Percentiles rank a stretch among this genome's conserved stretches.
phyloP scores from a whole-genome alignment of 1,140 invertebrate genomes.

The Sarcophaga peregrina region DNA sequence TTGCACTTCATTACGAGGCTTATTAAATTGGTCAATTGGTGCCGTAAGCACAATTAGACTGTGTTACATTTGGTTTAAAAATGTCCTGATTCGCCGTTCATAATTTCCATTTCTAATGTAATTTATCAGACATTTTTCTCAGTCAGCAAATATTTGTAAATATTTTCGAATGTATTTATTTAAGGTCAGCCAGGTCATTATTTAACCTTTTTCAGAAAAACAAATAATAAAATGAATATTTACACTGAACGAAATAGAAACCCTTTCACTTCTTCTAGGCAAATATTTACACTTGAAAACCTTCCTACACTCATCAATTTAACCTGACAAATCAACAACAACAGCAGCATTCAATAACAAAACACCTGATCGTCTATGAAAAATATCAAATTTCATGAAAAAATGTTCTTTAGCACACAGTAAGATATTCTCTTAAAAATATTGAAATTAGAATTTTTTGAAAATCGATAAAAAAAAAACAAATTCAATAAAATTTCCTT shows the following conservation, averaged over 20 bases:
- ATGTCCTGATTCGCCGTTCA: too few relatives aligned
- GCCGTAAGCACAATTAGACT: too few relatives aligned
- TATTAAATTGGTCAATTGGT: too few relatives aligned
- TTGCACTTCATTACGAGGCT: too few relatives aligned
- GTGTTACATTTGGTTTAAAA: too few relatives aligned
- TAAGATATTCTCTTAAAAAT: too few relatives aligned
- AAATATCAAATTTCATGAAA: slow-evolving; percentile 29
- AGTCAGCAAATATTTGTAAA: background rate
- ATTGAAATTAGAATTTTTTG: background rate
- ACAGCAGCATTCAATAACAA: background rate
- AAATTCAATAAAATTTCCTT: background rate
- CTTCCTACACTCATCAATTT: background rate
- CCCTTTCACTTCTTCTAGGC: background rate
- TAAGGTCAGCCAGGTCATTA: background rate
- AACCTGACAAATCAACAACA: background rate
- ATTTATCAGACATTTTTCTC: too few relatives aligned
- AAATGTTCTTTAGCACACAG: background rate
- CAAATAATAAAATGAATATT: background rate
- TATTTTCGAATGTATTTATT: background rate
- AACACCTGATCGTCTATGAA: slow-evolving; percentile 36
- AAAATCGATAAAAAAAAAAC: background rate
- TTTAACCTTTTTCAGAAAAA: background rate
- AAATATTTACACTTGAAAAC: background rate
- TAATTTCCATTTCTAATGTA: too few relatives aligned
- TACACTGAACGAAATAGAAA: background rate